phyloP scores from a whole-genome alignment of 2,113 vertebrate species.

The Embiotoca jacksoni region DNA sequence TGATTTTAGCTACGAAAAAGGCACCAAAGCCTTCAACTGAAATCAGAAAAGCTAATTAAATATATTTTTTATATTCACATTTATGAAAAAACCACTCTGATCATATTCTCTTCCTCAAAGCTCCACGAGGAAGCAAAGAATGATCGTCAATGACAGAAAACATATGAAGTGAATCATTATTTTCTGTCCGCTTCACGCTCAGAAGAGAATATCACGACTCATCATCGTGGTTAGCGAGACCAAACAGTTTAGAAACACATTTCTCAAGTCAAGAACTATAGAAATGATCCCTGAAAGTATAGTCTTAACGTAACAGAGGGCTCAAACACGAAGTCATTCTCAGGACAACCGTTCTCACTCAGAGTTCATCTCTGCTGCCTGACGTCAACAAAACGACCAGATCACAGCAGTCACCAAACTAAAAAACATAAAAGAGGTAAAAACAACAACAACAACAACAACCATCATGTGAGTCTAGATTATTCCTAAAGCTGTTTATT shows the following conservation, averaged over 20 bases:
- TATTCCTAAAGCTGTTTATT: rapidly evolving
- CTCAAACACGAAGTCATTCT: background rate
- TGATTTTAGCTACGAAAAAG: no score
- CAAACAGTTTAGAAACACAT: conserved; percentile 38
- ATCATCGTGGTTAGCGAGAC: background rate
- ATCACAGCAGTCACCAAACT: rapidly evolving
- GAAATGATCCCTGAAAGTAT: conserved; percentile 3
- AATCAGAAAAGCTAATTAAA: no score
- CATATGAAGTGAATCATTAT: background rate
- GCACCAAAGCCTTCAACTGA: no score
- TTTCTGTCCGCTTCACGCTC: conserved; percentile 18
- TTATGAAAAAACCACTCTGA: background rate
- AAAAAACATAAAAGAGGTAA: background rate
- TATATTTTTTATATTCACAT: no score
- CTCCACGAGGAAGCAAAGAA: background rate
- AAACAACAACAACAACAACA: rapidly evolving
- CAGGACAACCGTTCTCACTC: background rate
- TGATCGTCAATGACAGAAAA: conserved; percentile 11
- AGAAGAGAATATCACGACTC: conserved; percentile 13
- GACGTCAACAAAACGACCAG: rapidly evolving
- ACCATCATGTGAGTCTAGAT: background rate
- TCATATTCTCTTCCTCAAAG: background rate
- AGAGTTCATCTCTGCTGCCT: rapidly evolving
- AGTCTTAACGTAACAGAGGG: background rate
- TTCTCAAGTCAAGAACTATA: conserved; percentile 59